Conservation (phyloP, 1,140 invertebrate genomes). For the Trypoxylus dichotomus region DNA sequence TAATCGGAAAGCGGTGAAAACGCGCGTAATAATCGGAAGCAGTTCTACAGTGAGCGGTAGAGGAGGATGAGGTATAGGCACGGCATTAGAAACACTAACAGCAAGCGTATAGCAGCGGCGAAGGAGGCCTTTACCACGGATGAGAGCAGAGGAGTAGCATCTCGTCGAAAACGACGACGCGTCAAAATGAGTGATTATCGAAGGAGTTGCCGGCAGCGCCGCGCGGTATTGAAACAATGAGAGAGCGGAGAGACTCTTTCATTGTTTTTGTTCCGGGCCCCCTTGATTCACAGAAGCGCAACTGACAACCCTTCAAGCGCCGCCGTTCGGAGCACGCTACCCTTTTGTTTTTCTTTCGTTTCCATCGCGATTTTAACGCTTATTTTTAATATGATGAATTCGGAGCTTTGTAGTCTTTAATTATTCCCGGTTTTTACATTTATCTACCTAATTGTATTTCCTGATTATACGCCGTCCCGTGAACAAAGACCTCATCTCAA, state of each 20-base stretch:
- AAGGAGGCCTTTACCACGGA: background rate
- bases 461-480: constrained; percentile 42
- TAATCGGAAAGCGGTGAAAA: constrained; percentile 17
- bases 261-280: constrained; percentile 49
- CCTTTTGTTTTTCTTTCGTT: constrained; percentile 53
- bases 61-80: background rate
- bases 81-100: background rate
- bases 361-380: constrained; percentile 50
- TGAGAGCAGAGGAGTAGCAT: background rate
- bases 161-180: constrained; percentile 33
- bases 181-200: constrained; percentile 49
- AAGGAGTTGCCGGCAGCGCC: constrained; percentile 40
- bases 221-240: constrained; percentile 48
- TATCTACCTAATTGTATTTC: constrained; percentile 55
- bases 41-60: background rate
- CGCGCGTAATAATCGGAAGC: constrained; percentile 17
- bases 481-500: constrained; percentile 46
- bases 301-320: constrained; percentile 50
- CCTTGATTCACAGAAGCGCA: constrained; percentile 46
- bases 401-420: constrained; percentile 53
- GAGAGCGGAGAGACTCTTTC: constrained; percentile 45
- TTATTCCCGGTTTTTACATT: constrained; percentile 54
- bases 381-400: constrained; percentile 56
- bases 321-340: constrained; percentile 36
- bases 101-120: background rate